Percentiles rank a stretch among this genome's conserved stretches.
These are phyloP conservation scores for Polydrusus pterygomalis DNA, from an alignment of 2,888 invertebrate genomes.

Conservation along the genomic window DNA sequence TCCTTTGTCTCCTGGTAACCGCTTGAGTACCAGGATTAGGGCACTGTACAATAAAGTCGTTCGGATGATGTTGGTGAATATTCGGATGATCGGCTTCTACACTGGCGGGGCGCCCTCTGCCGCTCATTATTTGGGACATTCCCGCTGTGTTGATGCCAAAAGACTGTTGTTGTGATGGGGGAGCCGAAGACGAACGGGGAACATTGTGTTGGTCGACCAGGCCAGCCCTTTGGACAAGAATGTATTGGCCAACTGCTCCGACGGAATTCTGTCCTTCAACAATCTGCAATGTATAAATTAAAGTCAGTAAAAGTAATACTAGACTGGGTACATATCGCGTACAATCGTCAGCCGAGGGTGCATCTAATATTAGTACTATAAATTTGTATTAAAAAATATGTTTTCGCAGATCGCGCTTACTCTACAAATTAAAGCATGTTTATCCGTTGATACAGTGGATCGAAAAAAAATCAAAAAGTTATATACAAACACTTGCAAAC, in stretches of 20 bases:
- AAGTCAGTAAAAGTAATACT: not conserved
- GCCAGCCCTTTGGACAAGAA: constrained; percentile 84
- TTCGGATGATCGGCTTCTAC: constrained; percentile 73
- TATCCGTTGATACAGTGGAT: no score
- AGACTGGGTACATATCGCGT: no score
- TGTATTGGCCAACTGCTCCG: constrained; percentile 84
- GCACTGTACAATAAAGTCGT: constrained; percentile 66
- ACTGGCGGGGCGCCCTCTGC: constrained; percentile 78
- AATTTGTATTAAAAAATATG: no score
- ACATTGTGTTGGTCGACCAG: constrained; percentile 75
- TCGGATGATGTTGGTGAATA: constrained; percentile 49
- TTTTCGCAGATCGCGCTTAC: no score
- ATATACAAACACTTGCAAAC: no score
- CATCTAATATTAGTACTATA: no score
- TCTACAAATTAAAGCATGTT: no score
- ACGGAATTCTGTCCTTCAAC: constrained; percentile 78
- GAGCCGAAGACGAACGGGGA: constrained; percentile 90
- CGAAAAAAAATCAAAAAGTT: no score
- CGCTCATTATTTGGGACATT: constrained; percentile 52
- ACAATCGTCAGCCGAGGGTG: no score
- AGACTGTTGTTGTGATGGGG: constrained; percentile 76
- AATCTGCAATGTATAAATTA: constrained; percentile 69
- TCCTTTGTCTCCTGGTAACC: constrained; percentile 73
- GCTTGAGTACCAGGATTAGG: constrained; percentile 74
- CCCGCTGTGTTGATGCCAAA: constrained; percentile 65